phyloP scores from a whole-genome alignment of 2,888 invertebrate species.

The Lasioglossum oenotherae region DNA sequence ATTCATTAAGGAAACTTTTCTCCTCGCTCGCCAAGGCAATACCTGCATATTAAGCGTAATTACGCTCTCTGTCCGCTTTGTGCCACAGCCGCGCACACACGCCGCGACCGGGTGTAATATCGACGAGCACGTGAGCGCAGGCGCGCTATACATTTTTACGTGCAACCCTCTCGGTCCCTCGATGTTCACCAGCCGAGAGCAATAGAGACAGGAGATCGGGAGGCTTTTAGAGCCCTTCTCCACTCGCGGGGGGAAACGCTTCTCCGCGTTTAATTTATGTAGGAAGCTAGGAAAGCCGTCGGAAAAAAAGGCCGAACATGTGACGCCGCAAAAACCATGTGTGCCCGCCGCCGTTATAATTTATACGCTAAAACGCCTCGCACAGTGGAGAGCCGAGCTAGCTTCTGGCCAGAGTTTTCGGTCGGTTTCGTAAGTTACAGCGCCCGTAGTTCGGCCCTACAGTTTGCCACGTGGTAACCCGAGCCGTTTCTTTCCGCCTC shows the following conservation, averaged over 20 bases:
- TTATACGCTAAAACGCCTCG: slow-evolving; percentile 78
- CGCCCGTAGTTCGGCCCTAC: background rate
- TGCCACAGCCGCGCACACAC: slow-evolving; percentile 39
- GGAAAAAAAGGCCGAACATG: slow-evolving; percentile 70
- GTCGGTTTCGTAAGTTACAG: slow-evolving; percentile 33
- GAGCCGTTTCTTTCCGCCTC: slow-evolving; percentile 19
- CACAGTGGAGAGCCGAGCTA: slow-evolving; percentile 4
- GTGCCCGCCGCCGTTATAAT: slow-evolving; percentile 77
- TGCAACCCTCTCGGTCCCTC: slow-evolving; percentile 39
- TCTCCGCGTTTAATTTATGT: slow-evolving; percentile 68
- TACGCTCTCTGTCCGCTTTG: slow-evolving; percentile 60
- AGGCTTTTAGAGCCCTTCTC: slow-evolving; percentile 54
- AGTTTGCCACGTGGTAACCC: slow-evolving; percentile 40
- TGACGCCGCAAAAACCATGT: slow-evolving; percentile 75
- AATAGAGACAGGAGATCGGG: background rate
- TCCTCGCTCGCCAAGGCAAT: slow-evolving; percentile 44
- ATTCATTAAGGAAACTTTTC: slow-evolving; percentile 62
- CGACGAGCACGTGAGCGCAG: slow-evolving; percentile 72
- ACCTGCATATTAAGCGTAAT: slow-evolving; percentile 65
- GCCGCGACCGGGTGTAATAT: slow-evolving; percentile 71
- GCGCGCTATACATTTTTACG: slow-evolving; percentile 71
- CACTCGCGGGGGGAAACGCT: slow-evolving; percentile 45
- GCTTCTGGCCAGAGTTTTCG: slow-evolving; percentile 40
- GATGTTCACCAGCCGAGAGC: background rate
- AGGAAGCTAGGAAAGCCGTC: slow-evolving; percentile 70